Evolutionary conservation across 2,888 invertebrate genomes (phyloP), one percentile per base, ranked within the genome.

Genomic region (Anorthoa munda): DNA sequence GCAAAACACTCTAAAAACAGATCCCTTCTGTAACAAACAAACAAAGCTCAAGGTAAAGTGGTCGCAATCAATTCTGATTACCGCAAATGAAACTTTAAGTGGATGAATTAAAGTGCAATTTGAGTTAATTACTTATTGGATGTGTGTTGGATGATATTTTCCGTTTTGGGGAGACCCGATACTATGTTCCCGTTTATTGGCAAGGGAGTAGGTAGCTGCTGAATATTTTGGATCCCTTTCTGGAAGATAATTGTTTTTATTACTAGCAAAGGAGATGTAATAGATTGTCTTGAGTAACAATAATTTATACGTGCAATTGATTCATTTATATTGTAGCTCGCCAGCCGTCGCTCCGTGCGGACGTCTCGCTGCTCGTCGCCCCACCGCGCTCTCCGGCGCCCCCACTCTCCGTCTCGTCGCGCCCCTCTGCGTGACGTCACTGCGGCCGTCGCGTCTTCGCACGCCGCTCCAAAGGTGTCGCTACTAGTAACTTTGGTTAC

Each of bases 1-100:
- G 81, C 72, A 81, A 77, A 63, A 66, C 64, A 45, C 60, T 59
- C 69, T 56, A 79, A 81, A 84, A 75, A 71, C 67, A 72, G 9
- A n/a, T n/a, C n/a, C n/a, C n/a, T n/a, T n/a, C n/a, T n/a, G 69
- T 82, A 79, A 55, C 77, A 84, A 81, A 80, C 70, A 84, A 87
- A 85, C 82, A 83, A 73, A 89, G 94, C 71, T 92, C 94, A 88
- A 84, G 26, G 51, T 81, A 87, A 78, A 85, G 53, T 94, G 92
- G 95, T 65, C 61, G 18, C 18, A 75, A 86, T 89, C 87, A 85
- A 86, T 84, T 86, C 64, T 77, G 74, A 90, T 91, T 89, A 89
- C 83, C 80, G 91, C 85, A 95, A 94, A 93, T 90, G 86, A 90
- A 90, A 93, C 94, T 91, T 91, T 95, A 90, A 90, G 81, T 78